Evolutionary conservation across 2,888 invertebrate genomes (phyloP).

Genomic region (Eupeodes latifasciatus): DNA sequence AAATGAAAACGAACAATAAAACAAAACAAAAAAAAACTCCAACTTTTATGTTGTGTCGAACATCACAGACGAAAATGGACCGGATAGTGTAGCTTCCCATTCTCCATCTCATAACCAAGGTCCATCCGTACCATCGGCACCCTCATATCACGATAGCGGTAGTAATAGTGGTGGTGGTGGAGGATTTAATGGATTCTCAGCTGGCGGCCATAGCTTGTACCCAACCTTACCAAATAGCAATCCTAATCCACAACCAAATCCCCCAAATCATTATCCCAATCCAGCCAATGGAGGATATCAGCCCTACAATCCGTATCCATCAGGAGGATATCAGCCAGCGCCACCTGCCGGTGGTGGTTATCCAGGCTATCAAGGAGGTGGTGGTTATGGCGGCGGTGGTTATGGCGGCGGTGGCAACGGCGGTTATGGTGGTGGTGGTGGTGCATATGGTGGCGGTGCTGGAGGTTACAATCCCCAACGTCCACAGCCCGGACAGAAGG

Average conservation of each 20-base stretch:
- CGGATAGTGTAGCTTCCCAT: conserved; percentile 65
- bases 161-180: conserved; percentile 79
- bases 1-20: conserved; percentile 52
- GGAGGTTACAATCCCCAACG: conserved; percentile 76
- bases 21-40: conserved; percentile 70
- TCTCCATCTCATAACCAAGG: conserved; percentile 79
- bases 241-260: conserved; percentile 70
- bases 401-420: conserved; percentile 76
- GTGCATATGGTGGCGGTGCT: conserved; percentile 75
- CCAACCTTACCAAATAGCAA: conserved; percentile 80
- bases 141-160: conserved; percentile 78
- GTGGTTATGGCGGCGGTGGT: conserved; percentile 43
- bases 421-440: conserved; percentile 77
- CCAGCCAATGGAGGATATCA: conserved; percentile 79
- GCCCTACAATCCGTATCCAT: conserved; percentile 79
- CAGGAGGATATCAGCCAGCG: conserved; percentile 79
- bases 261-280: conserved; percentile 67
- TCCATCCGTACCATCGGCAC: conserved; percentile 77
- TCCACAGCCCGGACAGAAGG: conserved; percentile 80
- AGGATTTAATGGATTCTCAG: conserved; percentile 82
- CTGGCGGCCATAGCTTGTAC: conserved; percentile 82
- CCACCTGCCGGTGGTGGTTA: conserved; percentile 77
- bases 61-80: conserved; percentile 59
- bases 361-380: conserved; percentile 70
- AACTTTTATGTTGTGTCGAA: conserved; percentile 58